Percentiles rank a stretch among this genome's conserved stretches.
Conservation (phyloP, 2,797 vertebrate species). For the Protosalanx chinensis region DNA sequence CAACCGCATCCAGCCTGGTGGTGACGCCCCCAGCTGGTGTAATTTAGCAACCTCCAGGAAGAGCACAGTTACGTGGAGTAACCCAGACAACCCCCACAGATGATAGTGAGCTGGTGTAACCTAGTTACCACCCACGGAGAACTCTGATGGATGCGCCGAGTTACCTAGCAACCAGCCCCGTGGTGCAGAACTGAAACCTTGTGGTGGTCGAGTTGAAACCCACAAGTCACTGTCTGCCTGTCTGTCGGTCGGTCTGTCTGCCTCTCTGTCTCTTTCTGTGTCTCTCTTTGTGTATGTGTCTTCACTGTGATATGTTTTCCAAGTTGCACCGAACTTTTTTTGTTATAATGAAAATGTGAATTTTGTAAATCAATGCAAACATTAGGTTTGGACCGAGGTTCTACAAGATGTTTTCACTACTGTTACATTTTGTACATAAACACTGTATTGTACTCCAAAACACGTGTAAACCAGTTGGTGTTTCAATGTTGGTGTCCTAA, state of each 20-base stretch:
- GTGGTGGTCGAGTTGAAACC: conserved; percentile 61
- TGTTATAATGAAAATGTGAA: conserved; percentile 38
- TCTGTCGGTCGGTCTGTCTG: neutral
- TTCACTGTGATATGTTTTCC: conserved; percentile 12
- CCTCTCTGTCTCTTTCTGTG: neutral
- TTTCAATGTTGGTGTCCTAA: conserved; percentile 40
- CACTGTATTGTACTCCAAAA: conserved; percentile 47
- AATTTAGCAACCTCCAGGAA: conserved; percentile 39
- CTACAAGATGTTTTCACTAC: neutral
- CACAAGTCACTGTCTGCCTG: conserved; percentile 57
- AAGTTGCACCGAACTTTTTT: conserved; percentile 21
- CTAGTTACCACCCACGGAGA: conserved; percentile 56
- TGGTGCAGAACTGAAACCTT: conserved; percentile 57
- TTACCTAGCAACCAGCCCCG: conserved; percentile 63
- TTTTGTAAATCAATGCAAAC: conserved; percentile 27
- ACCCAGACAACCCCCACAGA: conserved; percentile 35
- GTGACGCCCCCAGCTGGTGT: conserved; percentile 37
- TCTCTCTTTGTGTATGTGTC: neutral
- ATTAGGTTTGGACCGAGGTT: conserved; percentile 9
- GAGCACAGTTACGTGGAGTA: conserved; percentile 44
- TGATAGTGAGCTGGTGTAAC: conserved; percentile 50
- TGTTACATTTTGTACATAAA: neutral
- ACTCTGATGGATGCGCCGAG: conserved; percentile 51
- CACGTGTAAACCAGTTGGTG: neutral
- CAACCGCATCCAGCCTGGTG: conserved; percentile 10